These are phyloP conservation scores for Lepus europaeus DNA, from an alignment of 2,113 vertebrate genomes.

Conservation along the genomic window DNA sequence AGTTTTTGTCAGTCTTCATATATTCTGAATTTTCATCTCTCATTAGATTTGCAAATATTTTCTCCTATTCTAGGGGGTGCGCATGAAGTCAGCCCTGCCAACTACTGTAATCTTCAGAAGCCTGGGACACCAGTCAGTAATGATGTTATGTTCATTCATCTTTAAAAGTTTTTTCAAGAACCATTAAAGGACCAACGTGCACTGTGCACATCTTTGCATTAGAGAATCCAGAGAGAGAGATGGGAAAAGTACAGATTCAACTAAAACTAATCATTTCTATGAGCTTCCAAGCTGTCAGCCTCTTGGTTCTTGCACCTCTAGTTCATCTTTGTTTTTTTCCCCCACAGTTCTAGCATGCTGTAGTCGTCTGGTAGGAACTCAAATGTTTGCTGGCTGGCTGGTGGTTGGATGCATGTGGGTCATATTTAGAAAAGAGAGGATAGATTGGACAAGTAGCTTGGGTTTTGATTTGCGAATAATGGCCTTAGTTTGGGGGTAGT, in stretches of 20 bases:
- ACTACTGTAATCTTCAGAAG: background rate
- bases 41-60: background rate
- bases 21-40: background rate
- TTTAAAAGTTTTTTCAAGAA: conserved; percentile 18
- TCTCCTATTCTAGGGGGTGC: background rate
- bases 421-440: background rate
- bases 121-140: background rate
- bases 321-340: background rate
- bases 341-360: background rate
- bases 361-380: background rate
- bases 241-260: conserved; percentile 1
- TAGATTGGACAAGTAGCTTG: background rate
- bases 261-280: background rate
- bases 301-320: background rate
- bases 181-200: background rate
- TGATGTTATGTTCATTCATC: background rate
- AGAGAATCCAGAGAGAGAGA: background rate
- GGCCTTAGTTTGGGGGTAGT: background rate
- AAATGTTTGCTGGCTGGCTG: background rate
- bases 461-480: background rate
- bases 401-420: background rate
- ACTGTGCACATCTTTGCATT: background rate
- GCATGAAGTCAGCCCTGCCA: background rate
- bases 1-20: background rate
- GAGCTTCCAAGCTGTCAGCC: background rate